Percentiles rank a stretch among this genome's conserved stretches.
Conservation (phyloP, 2,113 vertebrate genomes). For the Cardinalis cardinalis region DNA sequence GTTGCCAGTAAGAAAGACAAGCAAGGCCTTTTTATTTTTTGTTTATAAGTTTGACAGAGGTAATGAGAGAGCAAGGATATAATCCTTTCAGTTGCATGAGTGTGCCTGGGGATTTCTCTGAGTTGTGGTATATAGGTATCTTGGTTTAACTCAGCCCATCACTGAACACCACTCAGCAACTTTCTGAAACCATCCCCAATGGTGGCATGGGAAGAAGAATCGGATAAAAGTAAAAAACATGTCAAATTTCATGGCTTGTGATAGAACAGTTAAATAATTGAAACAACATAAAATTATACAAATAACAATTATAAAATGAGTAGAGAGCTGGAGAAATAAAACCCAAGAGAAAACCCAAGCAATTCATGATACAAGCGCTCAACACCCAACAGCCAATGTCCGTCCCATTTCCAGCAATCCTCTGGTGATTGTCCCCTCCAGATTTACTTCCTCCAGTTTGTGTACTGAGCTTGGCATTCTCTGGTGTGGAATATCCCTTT, state of each 20-base stretch:
- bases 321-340: neutral
- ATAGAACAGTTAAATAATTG: neutral
- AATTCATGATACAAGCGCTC: rapidly evolving
- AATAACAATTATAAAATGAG: neutral
- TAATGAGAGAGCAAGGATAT: neutral
- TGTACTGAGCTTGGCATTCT: neutral
- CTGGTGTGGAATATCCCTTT: neutral
- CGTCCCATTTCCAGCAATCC: rapidly evolving
- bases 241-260: neutral
- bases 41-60: rapidly evolving
- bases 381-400: neutral
- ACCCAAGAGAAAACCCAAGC: neutral
- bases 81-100: neutral
- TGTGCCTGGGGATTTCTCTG: neutral
- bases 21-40: neutral
- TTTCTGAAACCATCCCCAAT: neutral
- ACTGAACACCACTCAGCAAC: neutral
- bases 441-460: neutral
- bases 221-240: rapidly evolving
- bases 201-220: neutral
- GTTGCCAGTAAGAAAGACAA: neutral
- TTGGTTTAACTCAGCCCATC: neutral
- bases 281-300: neutral
- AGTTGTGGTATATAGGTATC: neutral
- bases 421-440: neutral